Base-by-base conservation (phyloP, 2,113 vertebrate species). In the Pelvicachromis taeniatus region DNA sequence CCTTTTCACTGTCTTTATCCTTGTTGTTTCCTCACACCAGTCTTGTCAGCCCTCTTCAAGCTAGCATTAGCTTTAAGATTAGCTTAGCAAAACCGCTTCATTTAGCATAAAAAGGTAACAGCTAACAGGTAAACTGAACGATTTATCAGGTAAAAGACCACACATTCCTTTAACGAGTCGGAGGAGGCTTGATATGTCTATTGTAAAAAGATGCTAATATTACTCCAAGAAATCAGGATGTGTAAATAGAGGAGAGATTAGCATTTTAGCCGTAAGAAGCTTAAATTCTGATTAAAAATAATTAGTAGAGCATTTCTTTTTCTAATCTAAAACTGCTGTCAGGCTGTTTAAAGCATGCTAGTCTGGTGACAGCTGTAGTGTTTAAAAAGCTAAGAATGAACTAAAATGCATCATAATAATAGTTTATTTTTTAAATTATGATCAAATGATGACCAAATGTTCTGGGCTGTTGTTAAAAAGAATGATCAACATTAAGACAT, bases 111-210 rank as follows among this genome's bases (percentile, higher is more conserved):
- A 50, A 50, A 48, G 65, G 9, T 70, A 48, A 45, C 65, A 26
- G 65, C 65, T 70, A 70, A 70, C 8, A 26, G 21, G 38, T 70
- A 6, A 26, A 26, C 42, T 68, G 12, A 38, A 21, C 40, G 61
- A 68, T 42, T 68, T 68, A 48, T 13, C 5, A 11, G 40, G 40
- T 70, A 45, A 70, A 63, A 0, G 40, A 45, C 40, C 13, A 70
- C 0, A 52, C 2, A 9, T 73, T 73, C 1, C 65, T 48, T 73
- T 48, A 73, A 26, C 1, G 65, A 73, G 2, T 48, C 14, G 0
- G 23, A 70, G 21, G 65, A 29, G 68, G 29, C 42, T 50, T 2
- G 16, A 7, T 73, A 29, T 50, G 11, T 50, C 26, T 73, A 31
- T 50, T 73, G 42, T 9, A 50, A 19, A 29, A 19, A 45, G 48